Conservation (phyloP, 2,113 vertebrate species). For the Hippocampus comes region DNA sequence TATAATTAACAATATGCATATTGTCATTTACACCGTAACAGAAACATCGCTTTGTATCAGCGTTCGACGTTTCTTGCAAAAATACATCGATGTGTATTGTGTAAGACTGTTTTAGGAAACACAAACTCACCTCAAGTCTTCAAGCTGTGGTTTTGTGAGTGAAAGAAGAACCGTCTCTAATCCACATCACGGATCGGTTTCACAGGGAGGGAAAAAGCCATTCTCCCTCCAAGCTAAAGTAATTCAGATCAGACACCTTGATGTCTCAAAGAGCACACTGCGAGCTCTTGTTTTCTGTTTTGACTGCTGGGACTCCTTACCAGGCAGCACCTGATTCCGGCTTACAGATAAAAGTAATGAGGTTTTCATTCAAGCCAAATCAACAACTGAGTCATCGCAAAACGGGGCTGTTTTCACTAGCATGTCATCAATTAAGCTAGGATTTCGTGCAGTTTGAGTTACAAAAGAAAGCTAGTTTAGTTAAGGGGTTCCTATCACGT, state of each 20-base stretch:
- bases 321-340: slow-evolving; percentile 70
- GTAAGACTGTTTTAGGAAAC: slow-evolving; percentile 23
- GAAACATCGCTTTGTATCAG: neutral
- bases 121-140: slow-evolving; percentile 53
- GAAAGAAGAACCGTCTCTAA: slow-evolving; percentile 75
- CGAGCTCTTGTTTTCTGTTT: slow-evolving; percentile 75
- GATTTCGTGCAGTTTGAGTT: slow-evolving; percentile 51
- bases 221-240: slow-evolving; percentile 70
- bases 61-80: slow-evolving; percentile 1
- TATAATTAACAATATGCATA: neutral
- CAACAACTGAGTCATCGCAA: slow-evolving; percentile 63
- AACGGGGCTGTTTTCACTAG: slow-evolving; percentile 60
- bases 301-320: slow-evolving; percentile 72
- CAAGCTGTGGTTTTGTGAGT: slow-evolving; percentile 71
- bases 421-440: slow-evolving; percentile 60
- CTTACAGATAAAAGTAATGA: slow-evolving; percentile 74
- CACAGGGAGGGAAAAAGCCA: slow-evolving; percentile 66
- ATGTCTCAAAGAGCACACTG: slow-evolving; percentile 73
- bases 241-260: slow-evolving; percentile 74
- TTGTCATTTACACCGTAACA: neutral
- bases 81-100: slow-evolving; percentile 11
- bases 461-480: slow-evolving; percentile 39
- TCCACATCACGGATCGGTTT: slow-evolving; percentile 74
- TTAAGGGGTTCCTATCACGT: slow-evolving; percentile 6
- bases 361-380: slow-evolving; percentile 67